A percentile compares a stretch with the other conserved stretches of the same genome.
phyloP scores from a whole-genome alignment of 1,140 invertebrate genomes.

The Pseudomyrmex flavicornis region DNA sequence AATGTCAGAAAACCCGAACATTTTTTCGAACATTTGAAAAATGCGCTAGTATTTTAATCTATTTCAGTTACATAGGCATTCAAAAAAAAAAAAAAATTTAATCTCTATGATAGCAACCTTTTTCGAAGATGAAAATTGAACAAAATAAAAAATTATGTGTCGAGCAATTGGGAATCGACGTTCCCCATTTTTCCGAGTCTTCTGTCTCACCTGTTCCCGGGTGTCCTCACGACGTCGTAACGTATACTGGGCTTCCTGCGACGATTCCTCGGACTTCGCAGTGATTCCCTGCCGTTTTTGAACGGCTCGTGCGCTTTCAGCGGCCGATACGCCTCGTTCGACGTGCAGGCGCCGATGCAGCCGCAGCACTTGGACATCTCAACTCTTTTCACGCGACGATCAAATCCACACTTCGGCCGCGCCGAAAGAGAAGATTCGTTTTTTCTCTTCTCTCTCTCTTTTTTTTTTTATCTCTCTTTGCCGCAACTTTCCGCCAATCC shows the following conservation, averaged over 20 bases:
- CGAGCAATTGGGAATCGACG: background rate
- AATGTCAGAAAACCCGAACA: too few species aligned
- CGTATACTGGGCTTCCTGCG: constrained; percentile 74
- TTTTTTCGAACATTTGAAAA: too few species aligned
- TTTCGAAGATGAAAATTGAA: background rate
- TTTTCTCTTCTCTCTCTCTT: background rate
- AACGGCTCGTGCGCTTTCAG: constrained; percentile 58
- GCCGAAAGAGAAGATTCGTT: too few species aligned
- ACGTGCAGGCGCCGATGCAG: constrained; percentile 63
- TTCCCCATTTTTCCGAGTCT: too few species aligned
- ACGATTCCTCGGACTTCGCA: constrained; percentile 72
- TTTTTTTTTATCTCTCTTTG: background rate
- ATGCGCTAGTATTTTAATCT: background rate
- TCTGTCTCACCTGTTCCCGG: constrained; percentile 64
- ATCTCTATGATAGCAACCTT: background rate
- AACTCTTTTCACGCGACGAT: background rate
- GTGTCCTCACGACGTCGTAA: constrained; percentile 75
- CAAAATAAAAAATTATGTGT: too few species aligned
- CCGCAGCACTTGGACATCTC: constrained; percentile 75
- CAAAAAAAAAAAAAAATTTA: background rate
- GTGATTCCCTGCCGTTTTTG: constrained; percentile 36
- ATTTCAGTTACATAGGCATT: background rate
- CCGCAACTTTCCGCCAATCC: background rate
- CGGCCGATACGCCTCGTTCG: constrained; percentile 73
- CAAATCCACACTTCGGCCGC: background rate